Base-by-base conservation (phyloP, 2,113 vertebrate genomes). In the Nettapus auritus region DNA sequence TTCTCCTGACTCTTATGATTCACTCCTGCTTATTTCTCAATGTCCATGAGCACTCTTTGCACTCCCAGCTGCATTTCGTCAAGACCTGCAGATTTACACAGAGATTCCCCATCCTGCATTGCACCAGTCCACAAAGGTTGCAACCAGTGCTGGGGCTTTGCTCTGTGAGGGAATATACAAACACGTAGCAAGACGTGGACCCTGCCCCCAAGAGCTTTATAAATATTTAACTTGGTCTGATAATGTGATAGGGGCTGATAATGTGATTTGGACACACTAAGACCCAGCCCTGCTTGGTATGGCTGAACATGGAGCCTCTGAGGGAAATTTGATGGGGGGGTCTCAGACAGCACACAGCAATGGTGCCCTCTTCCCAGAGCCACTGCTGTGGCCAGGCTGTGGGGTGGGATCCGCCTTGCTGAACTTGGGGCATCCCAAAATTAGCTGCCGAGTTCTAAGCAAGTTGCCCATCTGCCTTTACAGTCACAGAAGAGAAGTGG, bases 1-100 rank as follows among this genome's bases (percentile, higher is more conserved):
- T 97, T 93, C 94, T 96, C 96, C 89, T 74, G 88, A 90, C 96
- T 97, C 93, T 76, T 81, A 88, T 97, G 95, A 97, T 90, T 97
- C 97, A 97, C 82, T 79, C 68, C 68, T 79, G 73, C 82, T 76
- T 89, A 73, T 97, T 97, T 95, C 97, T 74, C 96, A 97, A 97
- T 55, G 79, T 86, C 63, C 26, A 6, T 36, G 60, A 96, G 90
- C 88, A 75, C 79, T 77, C 90, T 74, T 78, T 93, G 89, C 9
- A 8, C 80, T 92, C 78, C 50, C 8, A 19, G 74, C 74, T 82
- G 67, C 85, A 59, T 94, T 97, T 87, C 59, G 9, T 69, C 93
- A 94, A 88, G 95, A 90, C 79, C 78, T 74, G 92, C 62, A 88
- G 55, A 71, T 21, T 59, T 69, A 86, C 13, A 9, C 26, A 29